Evolutionary conservation across 2,888 invertebrate species (phyloP).

Genomic region (Drosophila kanekoi): DNA sequence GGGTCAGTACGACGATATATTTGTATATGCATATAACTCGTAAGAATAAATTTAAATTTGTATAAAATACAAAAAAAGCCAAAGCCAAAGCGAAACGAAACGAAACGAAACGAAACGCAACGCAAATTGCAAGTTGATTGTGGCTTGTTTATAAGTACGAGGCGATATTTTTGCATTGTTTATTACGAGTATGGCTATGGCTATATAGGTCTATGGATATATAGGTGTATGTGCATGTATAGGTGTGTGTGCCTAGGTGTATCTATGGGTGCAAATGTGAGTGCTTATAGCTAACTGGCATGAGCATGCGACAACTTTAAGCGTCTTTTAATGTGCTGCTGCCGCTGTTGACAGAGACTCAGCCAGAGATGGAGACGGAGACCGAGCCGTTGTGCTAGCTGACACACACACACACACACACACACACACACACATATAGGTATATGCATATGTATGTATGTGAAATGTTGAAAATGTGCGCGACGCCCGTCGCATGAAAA

Average conservation of each 20-base stretch:
- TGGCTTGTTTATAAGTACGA: conserved; percentile 64
- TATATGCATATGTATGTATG: conserved; percentile 11
- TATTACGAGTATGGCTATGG: conserved; percentile 54
- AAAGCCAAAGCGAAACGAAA: conserved; percentile 13
- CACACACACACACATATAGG: background rate
- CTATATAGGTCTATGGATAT: conserved; percentile 45
- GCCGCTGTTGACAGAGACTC: conserved; percentile 12
- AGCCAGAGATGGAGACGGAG: conserved; percentile 19
- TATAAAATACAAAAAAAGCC: conserved; percentile 32
- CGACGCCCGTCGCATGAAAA: conserved; percentile 68
- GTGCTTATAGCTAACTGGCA: conserved; percentile 30
- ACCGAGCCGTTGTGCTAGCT: conserved; percentile 14
- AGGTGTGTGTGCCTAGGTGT: conserved; percentile 10
- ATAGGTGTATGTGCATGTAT: background rate
- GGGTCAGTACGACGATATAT: conserved; percentile 54
- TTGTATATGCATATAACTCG: conserved; percentile 8
- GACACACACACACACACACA: conserved; percentile 19
- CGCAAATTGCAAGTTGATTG: conserved; percentile 65
- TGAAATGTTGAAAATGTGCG: conserved; percentile 46
- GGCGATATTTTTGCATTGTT: conserved; percentile 71
- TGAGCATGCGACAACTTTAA: conserved; percentile 51
- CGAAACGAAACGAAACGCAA: conserved; percentile 28
- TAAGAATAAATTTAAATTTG: conserved; percentile 40
- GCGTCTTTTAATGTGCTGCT: conserved; percentile 64
- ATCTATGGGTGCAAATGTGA: conserved; percentile 25